Evolutionary conservation across 2,888 invertebrate genomes (phyloP).

Genomic region (Disparrhopalites patrizii): DNA sequence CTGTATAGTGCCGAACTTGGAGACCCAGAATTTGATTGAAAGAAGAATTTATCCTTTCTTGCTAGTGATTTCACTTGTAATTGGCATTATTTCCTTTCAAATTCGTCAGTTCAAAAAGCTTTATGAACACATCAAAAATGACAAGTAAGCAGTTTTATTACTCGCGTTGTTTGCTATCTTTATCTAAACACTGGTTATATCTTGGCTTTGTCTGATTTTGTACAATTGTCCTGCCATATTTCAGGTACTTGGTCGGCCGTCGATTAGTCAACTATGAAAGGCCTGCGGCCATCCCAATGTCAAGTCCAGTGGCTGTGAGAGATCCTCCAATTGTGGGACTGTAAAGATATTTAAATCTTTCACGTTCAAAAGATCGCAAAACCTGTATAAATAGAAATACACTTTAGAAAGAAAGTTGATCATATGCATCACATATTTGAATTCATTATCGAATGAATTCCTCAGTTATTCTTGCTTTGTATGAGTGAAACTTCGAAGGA

Average conservation of each 20-base stretch:
- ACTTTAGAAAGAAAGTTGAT: too few relatives aligned
- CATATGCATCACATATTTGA: too few relatives aligned
- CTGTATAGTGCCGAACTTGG: slow-evolving; percentile 45
- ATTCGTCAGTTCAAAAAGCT: slow-evolving; percentile 88
- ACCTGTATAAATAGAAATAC: too few relatives aligned
- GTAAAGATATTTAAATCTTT: slow-evolving; percentile 1
- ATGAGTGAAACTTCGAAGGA: too few relatives aligned
- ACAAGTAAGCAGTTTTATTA: slow-evolving; percentile 63
- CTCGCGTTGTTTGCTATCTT: neutral
- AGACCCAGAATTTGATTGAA: slow-evolving; percentile 66
- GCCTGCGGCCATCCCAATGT: slow-evolving; percentile 35
- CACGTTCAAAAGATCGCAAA: too few relatives aligned
- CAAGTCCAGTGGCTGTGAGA: neutral
- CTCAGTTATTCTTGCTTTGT: too few relatives aligned
- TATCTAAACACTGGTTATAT: neutral
- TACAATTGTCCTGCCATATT: slow-evolving; percentile 34
- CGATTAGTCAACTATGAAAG: slow-evolving; percentile 91
- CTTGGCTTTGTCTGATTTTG: slow-evolving; percentile 5
- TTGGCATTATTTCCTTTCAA: slow-evolving; percentile 74
- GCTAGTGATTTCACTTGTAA: slow-evolving; percentile 65
- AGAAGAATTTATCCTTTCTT: slow-evolving; percentile 86
- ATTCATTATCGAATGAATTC: too few relatives aligned
- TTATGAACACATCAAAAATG: slow-evolving; percentile 98
- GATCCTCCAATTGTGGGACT: slow-evolving; percentile 9
- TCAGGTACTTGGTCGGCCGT: slow-evolving; percentile 82